Percentiles rank a stretch among this genome's conserved stretches.
These are phyloP conservation scores for Chymomyza fuscimana DNA, from an alignment of 2,888 invertebrate species.

Conservation along the genomic window DNA sequence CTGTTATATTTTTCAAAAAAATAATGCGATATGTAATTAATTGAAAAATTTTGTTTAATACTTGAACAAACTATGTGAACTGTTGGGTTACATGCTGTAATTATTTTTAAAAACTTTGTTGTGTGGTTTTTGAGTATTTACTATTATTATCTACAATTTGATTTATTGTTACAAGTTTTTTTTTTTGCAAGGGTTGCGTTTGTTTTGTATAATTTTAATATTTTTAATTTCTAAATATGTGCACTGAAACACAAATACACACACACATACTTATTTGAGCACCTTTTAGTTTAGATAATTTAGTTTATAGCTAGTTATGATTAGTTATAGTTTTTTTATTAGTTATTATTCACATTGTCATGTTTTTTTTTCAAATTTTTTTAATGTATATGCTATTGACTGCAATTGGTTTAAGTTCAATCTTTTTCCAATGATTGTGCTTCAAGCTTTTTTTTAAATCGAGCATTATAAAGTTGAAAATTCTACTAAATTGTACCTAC, in stretches of 20 bases:
- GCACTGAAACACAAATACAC: slow-evolving; percentile 12
- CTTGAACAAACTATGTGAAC: slow-evolving; percentile 11
- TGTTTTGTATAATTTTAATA: slow-evolving; percentile 47
- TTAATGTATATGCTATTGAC: not conserved
- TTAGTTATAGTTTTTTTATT: slow-evolving; percentile 9
- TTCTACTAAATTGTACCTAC: too few relatives aligned
- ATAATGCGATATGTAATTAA: too few relatives aligned
- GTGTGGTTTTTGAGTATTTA: slow-evolving; percentile 30
- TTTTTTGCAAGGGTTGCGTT: slow-evolving; percentile 68
- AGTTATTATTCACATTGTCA: slow-evolving; percentile 4
- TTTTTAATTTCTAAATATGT: slow-evolving; percentile 49
- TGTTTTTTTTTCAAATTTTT: not conserved
- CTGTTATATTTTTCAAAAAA: not conserved
- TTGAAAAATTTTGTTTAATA: slow-evolving; percentile 3
- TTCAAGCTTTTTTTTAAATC: too few relatives aligned
- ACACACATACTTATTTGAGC: not conserved
- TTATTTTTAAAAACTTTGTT: slow-evolving; percentile 30
- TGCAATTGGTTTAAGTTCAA: too few relatives aligned
- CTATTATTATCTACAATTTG: slow-evolving; percentile 40
- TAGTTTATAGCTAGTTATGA: not conserved
- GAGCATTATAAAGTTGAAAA: too few relatives aligned
- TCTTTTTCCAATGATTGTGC: too few relatives aligned
- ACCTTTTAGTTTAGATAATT: slow-evolving; percentile 13
- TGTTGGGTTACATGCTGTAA: slow-evolving; percentile 19
- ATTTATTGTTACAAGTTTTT: slow-evolving; percentile 38